Evolutionary conservation across 2,888 invertebrate species (phyloP).

Genomic region (Caenorhabditis zanzibari): DNA sequence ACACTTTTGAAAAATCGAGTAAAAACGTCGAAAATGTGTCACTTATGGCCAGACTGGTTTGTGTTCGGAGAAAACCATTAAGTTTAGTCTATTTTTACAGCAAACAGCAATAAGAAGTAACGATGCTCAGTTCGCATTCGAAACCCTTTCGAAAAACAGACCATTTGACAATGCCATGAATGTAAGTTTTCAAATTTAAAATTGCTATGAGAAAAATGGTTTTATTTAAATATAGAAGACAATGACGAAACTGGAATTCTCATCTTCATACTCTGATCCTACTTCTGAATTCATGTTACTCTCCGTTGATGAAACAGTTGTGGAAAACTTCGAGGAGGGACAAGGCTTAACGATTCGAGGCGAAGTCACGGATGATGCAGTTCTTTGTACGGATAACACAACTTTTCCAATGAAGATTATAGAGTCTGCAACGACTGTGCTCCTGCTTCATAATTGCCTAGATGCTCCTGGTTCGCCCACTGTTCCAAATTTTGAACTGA

Average conservation of each 20-base stretch:
- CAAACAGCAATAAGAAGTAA: slow-evolving; percentile 37
- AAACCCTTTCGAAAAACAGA: slow-evolving; percentile 56
- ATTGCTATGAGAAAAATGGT: neutral
- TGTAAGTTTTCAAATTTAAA: slow-evolving; percentile 19
- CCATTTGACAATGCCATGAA: slow-evolving; percentile 62
- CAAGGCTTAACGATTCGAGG: slow-evolving; percentile 60
- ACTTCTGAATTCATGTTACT: slow-evolving; percentile 58
- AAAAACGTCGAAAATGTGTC: slow-evolving; percentile 36
- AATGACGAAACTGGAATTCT: slow-evolving; percentile 62
- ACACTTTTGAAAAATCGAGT: neutral
- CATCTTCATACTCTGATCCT: slow-evolving; percentile 4
- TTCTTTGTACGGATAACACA: slow-evolving; percentile 46
- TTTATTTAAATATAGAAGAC: slow-evolving; percentile 49
- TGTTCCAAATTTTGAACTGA: slow-evolving; percentile 31
- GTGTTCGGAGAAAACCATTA: neutral
- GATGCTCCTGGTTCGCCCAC: slow-evolving; percentile 25
- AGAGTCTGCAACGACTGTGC: slow-evolving; percentile 57
- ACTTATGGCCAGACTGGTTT: slow-evolving; percentile 48
- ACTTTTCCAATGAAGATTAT: slow-evolving; percentile 63
- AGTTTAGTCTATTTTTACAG: slow-evolving; percentile 2
- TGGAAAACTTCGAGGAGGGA: slow-evolving; percentile 28
- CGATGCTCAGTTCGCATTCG: slow-evolving; percentile 40
- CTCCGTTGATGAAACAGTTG: slow-evolving; percentile 53
- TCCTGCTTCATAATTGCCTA: slow-evolving; percentile 43
- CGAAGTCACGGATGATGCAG: slow-evolving; percentile 50